These are phyloP conservation scores for Silurus glanis DNA, from an alignment of 2,113 vertebrate genomes.

Conservation along the genomic window DNA sequence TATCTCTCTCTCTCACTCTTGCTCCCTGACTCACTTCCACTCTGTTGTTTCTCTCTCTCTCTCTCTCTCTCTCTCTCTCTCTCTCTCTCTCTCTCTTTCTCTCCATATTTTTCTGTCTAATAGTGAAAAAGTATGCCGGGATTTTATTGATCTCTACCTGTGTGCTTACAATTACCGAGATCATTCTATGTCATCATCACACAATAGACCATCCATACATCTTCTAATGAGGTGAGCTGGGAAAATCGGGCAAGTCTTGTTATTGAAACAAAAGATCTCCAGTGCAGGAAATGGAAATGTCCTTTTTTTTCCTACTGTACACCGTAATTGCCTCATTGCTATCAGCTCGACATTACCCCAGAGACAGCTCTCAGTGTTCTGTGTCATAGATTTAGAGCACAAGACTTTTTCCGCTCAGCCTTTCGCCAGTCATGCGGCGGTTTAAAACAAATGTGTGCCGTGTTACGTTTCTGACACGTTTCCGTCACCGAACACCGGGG, in stretches of 20 bases:
- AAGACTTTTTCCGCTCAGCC: slow-evolving; percentile 5
- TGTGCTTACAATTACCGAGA: slow-evolving; percentile 27
- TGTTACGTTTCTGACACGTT: slow-evolving; percentile 11
- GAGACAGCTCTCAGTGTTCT: not conserved
- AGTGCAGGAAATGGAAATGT: not conserved
- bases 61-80: not conserved
- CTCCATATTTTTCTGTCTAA: slow-evolving; percentile 8
- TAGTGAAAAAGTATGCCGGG: not conserved
- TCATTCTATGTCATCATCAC: slow-evolving; percentile 23
- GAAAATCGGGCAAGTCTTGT: slow-evolving; percentile 21
- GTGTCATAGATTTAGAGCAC: slow-evolving; percentile 24
- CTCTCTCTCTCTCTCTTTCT: not conserved
- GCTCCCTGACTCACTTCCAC: too few relatives aligned
- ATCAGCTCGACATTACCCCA: slow-evolving; percentile 15
- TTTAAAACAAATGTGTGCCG: slow-evolving; percentile 4
- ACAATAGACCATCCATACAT: slow-evolving; percentile 25
- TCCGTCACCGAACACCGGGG: not conserved
- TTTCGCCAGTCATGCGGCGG: slow-evolving; percentile 3
- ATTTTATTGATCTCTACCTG: slow-evolving; percentile 29
- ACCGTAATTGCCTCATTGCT: slow-evolving; percentile 26
- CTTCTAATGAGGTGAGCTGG: slow-evolving; percentile 16
- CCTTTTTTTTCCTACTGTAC: slow-evolving; percentile 24
- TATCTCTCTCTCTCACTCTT: too few relatives aligned
- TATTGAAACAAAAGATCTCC: slow-evolving; percentile 50
- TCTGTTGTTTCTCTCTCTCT: not conserved